Percentiles rank a stretch among this genome's conserved stretches.
Conservation (phyloP, 2,797 vertebrate species). For the Brachyrhaphis roseni region DNA sequence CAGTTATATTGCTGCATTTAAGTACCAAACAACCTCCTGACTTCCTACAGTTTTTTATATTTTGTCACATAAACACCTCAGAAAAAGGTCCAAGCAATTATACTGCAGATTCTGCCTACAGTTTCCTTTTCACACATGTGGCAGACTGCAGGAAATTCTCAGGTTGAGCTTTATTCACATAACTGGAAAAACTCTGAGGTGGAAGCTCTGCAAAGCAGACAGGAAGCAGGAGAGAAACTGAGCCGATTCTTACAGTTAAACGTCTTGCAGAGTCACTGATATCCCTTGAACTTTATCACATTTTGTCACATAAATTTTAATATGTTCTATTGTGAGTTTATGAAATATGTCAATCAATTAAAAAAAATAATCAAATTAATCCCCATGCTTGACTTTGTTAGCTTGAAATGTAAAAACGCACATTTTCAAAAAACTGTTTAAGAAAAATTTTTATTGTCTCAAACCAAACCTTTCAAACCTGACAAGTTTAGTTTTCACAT, state of each 20-base stretch:
- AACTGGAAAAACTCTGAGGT: background rate
- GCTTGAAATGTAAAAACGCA: too few species aligned
- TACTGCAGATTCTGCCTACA: background rate
- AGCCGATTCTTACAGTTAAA: background rate
- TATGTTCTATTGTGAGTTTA: background rate
- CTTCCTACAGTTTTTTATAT: background rate
- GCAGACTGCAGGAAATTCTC: background rate
- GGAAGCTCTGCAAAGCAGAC: background rate
- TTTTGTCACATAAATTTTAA: background rate
- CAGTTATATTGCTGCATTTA: background rate
- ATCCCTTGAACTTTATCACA: background rate
- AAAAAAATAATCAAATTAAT: too few species aligned
- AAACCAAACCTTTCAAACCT: too few species aligned
- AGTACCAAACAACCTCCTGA: background rate
- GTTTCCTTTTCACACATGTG: background rate
- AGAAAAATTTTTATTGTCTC: too few species aligned
- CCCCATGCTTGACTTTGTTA: too few species aligned
- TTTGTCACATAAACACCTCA: constrained; percentile 7
- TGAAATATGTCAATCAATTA: background rate
- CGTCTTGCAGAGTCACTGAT: background rate
- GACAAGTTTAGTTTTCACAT: too few species aligned
- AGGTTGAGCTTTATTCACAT: background rate
- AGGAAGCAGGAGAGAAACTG: background rate
- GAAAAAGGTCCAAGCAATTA: background rate
- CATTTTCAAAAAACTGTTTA: too few species aligned